Evolutionary conservation across 2,113 vertebrate genomes (phyloP).

Genomic region (Pitta sordida): DNA sequence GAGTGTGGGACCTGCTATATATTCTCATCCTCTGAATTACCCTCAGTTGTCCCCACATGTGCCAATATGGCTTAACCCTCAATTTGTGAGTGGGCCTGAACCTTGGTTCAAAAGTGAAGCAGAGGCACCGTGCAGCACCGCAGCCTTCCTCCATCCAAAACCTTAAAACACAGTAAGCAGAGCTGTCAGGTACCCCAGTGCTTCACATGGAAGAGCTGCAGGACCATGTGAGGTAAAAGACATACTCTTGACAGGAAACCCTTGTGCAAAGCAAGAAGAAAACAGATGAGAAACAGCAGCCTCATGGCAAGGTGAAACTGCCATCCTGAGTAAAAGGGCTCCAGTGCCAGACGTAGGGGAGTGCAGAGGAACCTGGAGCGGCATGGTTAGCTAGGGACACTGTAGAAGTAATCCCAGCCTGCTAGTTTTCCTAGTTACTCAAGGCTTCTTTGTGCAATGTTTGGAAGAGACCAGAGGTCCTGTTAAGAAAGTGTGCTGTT

Average conservation of each 20-base stretch:
- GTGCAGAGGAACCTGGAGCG: not conserved
- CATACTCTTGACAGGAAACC: not conserved
- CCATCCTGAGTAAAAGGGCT: not conserved
- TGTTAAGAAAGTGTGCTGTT: not conserved
- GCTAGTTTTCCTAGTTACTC: not conserved
- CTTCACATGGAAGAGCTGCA: not conserved
- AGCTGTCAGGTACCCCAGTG: no score
- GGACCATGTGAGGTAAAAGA: not conserved
- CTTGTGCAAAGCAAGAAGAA: not conserved
- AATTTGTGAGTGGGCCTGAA: fast-evolving
- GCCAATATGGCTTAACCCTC: not conserved
- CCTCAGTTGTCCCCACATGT: not conserved
- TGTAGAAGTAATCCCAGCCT: not conserved
- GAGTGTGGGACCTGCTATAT: not conserved
- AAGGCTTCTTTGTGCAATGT: not conserved
- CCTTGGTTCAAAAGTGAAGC: not conserved
- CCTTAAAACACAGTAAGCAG: not conserved
- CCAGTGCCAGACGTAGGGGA: not conserved
- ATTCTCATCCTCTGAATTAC: not conserved
- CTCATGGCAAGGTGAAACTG: not conserved
- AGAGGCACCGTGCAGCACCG: not conserved
- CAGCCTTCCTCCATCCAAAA: not conserved
- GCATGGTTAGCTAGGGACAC: not conserved
- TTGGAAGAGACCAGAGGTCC: not conserved
- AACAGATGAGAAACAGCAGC: not conserved